phyloP scores from a whole-genome alignment of 2,888 invertebrate genomes.

The Syrista parreyssii region DNA sequence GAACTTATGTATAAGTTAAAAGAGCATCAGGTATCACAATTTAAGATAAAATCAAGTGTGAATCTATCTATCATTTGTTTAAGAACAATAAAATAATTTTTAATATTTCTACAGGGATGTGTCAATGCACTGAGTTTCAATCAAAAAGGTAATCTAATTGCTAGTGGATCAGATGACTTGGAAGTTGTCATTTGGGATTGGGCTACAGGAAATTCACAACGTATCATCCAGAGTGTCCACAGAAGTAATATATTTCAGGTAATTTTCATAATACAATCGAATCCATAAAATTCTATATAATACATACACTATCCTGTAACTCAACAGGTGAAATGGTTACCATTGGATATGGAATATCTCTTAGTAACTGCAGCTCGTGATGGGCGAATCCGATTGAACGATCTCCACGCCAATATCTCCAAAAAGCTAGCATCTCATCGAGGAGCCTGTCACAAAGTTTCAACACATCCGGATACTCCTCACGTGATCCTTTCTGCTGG shows the following conservation, averaged over 20 bases:
- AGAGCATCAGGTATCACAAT: constrained; percentile 71
- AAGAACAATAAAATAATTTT: background rate
- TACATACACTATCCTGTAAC: background rate
- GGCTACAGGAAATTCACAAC: constrained; percentile 76
- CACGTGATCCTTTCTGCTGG: constrained; percentile 86
- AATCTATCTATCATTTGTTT: background rate
- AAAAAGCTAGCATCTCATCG: constrained; percentile 75
- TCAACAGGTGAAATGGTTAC: constrained; percentile 81
- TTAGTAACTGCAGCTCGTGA: constrained; percentile 91
- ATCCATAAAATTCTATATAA: constrained; percentile 5
- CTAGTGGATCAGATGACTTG: constrained; percentile 92
- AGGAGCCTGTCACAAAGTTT: constrained; percentile 87
- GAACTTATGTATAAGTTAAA: constrained; percentile 81
- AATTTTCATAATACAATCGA: constrained; percentile 41
- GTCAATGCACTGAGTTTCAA: constrained; percentile 95
- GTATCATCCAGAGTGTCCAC: constrained; percentile 84
- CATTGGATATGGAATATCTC: constrained; percentile 81
- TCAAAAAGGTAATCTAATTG: constrained; percentile 78
- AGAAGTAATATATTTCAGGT: constrained; percentile 91
- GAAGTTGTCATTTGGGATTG: constrained; percentile 92
- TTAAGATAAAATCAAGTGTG: background rate
- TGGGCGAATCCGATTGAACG: constrained; percentile 80
- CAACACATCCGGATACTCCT: constrained; percentile 80
- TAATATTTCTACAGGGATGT: constrained; percentile 72
- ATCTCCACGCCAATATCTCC: constrained; percentile 68